phyloP scores from a whole-genome alignment of 2,888 invertebrate species.

The Drosophila recens region DNA sequence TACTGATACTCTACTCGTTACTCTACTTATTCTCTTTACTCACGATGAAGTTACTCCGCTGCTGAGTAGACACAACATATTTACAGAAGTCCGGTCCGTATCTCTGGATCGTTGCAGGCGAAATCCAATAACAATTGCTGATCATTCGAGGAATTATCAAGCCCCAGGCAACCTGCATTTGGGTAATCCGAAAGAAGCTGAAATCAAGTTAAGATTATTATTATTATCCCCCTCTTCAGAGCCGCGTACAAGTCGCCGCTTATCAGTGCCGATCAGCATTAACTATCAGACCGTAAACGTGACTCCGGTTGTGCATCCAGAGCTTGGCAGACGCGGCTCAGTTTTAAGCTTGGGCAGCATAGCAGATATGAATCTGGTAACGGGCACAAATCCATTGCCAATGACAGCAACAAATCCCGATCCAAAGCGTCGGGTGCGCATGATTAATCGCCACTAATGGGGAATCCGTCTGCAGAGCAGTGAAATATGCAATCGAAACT shows the following conservation, averaged over 20 bases:
- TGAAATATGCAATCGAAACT: constrained; percentile 10
- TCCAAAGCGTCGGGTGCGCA: constrained; percentile 82
- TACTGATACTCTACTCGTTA: constrained; percentile 5
- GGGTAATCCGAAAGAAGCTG: constrained; percentile 44
- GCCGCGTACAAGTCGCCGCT: constrained; percentile 65
- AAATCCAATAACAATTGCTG: constrained; percentile 48
- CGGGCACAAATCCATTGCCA: constrained; percentile 6
- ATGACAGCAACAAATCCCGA: constrained; percentile 62
- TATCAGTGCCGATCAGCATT: constrained; percentile 76
- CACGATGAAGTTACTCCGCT: constrained; percentile 50
- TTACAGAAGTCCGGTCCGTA: constrained; percentile 72
- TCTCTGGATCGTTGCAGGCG: constrained; percentile 78
- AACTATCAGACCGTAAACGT: constrained; percentile 72
- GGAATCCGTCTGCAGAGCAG: background rate
- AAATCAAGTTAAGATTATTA: constrained; percentile 9
- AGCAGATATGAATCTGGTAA: constrained; percentile 24
- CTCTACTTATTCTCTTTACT: constrained; percentile 20
- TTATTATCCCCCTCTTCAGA: constrained; percentile 37
- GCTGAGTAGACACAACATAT: constrained; percentile 61
- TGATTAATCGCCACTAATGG: constrained; percentile 83
- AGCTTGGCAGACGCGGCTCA: constrained; percentile 64
- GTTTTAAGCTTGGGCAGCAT: constrained; percentile 57
- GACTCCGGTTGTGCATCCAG: constrained; percentile 28
- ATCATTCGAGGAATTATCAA: constrained; percentile 31
- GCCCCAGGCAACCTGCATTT: constrained; percentile 15